Base-by-base conservation (phyloP, 1,140 invertebrate species). In the Drosophila baimaii region DNA sequence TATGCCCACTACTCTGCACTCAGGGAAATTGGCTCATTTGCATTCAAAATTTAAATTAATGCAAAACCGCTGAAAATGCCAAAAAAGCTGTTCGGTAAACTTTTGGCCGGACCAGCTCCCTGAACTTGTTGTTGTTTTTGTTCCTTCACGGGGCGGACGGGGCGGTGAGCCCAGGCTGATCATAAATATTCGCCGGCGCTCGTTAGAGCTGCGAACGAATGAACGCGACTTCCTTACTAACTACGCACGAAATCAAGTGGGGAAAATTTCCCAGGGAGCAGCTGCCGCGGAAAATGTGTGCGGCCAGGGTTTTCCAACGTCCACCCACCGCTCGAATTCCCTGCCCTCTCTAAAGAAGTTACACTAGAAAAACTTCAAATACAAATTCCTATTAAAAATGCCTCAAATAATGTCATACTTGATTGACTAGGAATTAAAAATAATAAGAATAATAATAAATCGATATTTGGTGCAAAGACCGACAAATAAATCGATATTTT, bases 1-100 rank as follows among this genome's bases (percentile, higher is more conserved):
- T 72, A 76, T 51, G 55, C 70, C 63, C 68, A 77, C 69, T 66
- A 43, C 70, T 79, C 88, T 85, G 84, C 84, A 89, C 83, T 88
- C 79, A 81, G 64, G 66, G 62, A 91, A 91, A 91, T 91, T 91
- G 85, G 90, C 85, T 91, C 77, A 91, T 91, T 91, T 91, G 86
- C 86, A 91, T 91, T 90, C 79, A 74, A 90, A 91, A 91, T 91
- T 91, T 90, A 90, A 91, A 91, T 90, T 84, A 91, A 91, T 91
- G 90, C 85, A 89, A 91, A 91, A 90, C 79, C 77, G 71, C 85
- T 69, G 74, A 90, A 83, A 89, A 88, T 74, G 71, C 58, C 72
- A 72, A 83, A 90, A 73, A 76, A 51, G 49, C 55, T 66, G 86
- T 83, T 83, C 68, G 79, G 62, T 52, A 59, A 84, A 91, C 65